Conservation (phyloP, 2,113 vertebrate genomes). For the Zosterops hypoxanthus region DNA sequence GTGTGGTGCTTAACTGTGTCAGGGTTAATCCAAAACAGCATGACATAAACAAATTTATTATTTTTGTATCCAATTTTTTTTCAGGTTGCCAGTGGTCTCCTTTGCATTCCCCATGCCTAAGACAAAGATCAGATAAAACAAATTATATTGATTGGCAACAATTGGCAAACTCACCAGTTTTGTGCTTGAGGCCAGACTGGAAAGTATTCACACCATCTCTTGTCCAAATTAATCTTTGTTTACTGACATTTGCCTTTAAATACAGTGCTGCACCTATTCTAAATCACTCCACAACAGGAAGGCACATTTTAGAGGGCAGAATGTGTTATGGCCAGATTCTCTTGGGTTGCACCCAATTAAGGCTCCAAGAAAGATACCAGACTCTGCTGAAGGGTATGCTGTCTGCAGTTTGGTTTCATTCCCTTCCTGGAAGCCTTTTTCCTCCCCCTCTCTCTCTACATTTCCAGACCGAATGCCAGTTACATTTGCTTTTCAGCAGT, state of each 20-base stretch:
- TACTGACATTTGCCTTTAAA: neutral
- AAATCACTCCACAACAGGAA: neutral
- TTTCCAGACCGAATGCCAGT: neutral
- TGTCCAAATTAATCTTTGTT: conserved; percentile 11
- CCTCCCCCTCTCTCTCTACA: neutral
- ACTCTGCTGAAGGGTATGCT: neutral
- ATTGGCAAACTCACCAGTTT: neutral
- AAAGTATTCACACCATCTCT: neutral
- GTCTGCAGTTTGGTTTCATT: neutral
- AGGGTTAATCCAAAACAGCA: neutral
- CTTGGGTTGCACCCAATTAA: neutral
- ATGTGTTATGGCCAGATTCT: neutral
- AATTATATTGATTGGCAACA: neutral
- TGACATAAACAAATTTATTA: neutral
- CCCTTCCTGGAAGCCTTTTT: neutral
- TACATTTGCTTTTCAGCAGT: neutral
- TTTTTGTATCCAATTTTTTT: neutral
- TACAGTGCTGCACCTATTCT: neutral
- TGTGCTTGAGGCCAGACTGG: neutral
- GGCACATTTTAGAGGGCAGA: neutral
- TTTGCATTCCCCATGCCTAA: neutral
- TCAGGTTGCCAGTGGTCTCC: neutral
- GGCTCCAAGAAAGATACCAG: neutral
- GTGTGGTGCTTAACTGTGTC: neutral
- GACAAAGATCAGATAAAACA: neutral